Base-by-base conservation (phyloP, 2,888 invertebrate genomes). In the Lasioglossum marginatum region DNA sequence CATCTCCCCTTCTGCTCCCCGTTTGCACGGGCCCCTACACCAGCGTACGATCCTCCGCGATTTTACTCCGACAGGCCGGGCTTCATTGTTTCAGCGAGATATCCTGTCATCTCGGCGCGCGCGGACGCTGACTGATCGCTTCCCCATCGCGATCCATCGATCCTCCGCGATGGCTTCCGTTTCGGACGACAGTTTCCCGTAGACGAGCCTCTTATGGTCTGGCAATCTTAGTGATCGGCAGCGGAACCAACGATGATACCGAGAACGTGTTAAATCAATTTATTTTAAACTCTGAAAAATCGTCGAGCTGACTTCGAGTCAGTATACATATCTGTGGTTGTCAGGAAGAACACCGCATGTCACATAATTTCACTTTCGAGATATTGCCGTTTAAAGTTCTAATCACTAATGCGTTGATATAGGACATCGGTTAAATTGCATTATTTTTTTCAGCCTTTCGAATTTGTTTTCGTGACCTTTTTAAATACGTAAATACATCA, bases 71-170 rank as follows among this genome's bases (percentile, higher is more conserved):
- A 78, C 76, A 83, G 86, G 37, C 79, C 37, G 75, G 63, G 79
- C 83, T 76, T 89, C 90, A 91, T 91, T 91, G 91, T 91, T 91
- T 90, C 90, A 87, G 75, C 86, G 80, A 82, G 87, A 87, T 87
- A 86, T 86, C 85, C 90, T 85, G 89, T 91, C 91, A 88, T 91
- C 86, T 85, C 83, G 80, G 82, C 83, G 81, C 83, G 86, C 72
- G 48, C 37, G 27, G 68, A 86, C 76, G 31, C 71, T 81, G 87
- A 88, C 87, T 76, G 81, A 86, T 90, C 81, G 86, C 77, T 82
- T 74, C 40, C 71, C 60, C 60, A 66, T 40, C 72, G 71, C 72
- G 78, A 80, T 79, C 37, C 77, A 68, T 68, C 52, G 57, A 60
- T 31, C 60, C 68, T 27, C 27, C 16, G n/a, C 40, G 43, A 52